phyloP scores from a whole-genome alignment of 2,113 vertebrate genomes.

The Nansenia antarctica region DNA sequence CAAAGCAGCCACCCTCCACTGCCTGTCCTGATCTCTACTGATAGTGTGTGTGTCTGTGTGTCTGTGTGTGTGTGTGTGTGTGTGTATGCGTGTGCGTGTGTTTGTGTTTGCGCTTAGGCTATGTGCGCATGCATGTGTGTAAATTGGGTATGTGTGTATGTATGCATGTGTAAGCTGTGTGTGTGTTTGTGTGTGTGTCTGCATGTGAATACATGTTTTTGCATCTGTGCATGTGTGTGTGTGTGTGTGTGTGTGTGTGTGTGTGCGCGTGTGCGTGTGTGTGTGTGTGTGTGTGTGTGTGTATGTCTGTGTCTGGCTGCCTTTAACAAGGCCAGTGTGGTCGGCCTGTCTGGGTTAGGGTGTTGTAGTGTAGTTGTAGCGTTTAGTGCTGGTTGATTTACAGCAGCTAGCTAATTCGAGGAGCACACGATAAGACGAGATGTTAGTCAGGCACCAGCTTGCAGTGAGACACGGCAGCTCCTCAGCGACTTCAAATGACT shows the following conservation, averaged over 20 bases:
- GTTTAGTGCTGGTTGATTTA: neutral
- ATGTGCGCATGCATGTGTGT: too few species aligned
- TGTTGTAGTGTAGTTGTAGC: too few species aligned
- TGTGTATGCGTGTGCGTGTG: too few species aligned
- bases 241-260: neutral
- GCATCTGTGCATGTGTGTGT: neutral
- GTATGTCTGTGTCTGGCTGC: neutral
- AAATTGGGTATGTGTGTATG: neutral
- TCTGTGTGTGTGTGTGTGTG: neutral
- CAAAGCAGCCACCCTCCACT: slow-evolving; percentile 20
- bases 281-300: neutral
- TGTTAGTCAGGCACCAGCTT: neutral
- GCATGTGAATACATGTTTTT: too few species aligned
- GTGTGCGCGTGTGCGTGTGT: neutral
- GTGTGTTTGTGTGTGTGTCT: too few species aligned
- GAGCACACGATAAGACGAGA: neutral
- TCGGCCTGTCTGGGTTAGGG: too few species aligned
- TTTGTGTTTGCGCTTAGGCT: too few species aligned
- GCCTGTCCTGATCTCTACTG: slow-evolving; percentile 16
- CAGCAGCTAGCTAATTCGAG: neutral
- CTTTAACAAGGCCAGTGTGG: too few species aligned
- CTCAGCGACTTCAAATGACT: neutral
- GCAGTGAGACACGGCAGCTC: neutral
- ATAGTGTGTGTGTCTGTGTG: slow-evolving; percentile 18
- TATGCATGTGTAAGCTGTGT: too few species aligned